Evolutionary conservation across 2,113 vertebrate genomes (phyloP), one percentile per base, ranked within the genome.

Genomic region (Echinops telfairi): DNA sequence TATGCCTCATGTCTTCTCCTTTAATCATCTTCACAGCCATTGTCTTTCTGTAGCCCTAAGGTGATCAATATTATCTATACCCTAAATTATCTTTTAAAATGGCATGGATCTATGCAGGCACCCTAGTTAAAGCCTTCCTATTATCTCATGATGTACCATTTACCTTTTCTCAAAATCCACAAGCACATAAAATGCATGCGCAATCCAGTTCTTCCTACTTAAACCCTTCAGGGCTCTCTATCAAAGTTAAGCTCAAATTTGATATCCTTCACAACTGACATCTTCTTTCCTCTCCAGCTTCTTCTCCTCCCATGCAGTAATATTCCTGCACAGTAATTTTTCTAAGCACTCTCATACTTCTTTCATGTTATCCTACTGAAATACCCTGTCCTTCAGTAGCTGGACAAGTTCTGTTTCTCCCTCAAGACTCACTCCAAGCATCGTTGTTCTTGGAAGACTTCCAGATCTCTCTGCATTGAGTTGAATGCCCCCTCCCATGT

Each of bases 161-260:
- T 86, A 43, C 57, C 77, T 81, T 95, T 93, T 73, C 16, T 95
- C 29, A 58, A 15, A 36, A 66, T 76, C 16, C 57, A 2, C 68
- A 36, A 88, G 75, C 58, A 86, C 20, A 47, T 16, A 81, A 93
- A 53, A 53, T 76, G 62, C 38, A 77, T 27, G 36, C 17, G 66
- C 31, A 89, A 43, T 82, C 36, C 12, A 89, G 33, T 29, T 20
- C 47, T 47, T 79, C 89, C 73, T 86, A 9, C 29, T 87, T 91
- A 68, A 73, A 83, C n/a, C 58, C 36, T 83, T 86, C 79, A 43
- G 27, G 43, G 40, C 68, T 73, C 58, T 84, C 12, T 73, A 43
- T 71, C 40, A 73, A 68, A n/a, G 92, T 90, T 53, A 88, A 62
- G 36, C 92, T 90, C 62, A 88, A 53, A 29, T 40, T 80, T 16